phyloP scores from a whole-genome alignment of 2,797 vertebrate species.

The Chaetodon trifasciatus region DNA sequence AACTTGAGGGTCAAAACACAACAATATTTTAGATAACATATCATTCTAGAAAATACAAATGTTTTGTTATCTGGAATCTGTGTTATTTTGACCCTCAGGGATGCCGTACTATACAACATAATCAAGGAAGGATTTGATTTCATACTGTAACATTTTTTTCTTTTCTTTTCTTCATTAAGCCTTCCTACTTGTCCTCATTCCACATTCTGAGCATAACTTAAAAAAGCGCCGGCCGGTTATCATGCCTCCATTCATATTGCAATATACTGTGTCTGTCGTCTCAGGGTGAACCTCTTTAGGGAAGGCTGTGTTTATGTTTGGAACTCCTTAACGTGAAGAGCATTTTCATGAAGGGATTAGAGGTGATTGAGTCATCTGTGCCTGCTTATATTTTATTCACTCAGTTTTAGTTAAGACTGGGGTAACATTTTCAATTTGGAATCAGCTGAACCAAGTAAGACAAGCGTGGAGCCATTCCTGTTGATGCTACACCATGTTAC shows the following conservation, averaged over 20 bases:
- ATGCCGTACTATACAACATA: too few relatives aligned
- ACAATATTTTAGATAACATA: too few relatives aligned
- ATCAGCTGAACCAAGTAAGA: conserved; percentile 38
- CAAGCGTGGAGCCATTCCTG: conserved; percentile 41
- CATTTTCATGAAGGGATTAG: conserved; percentile 43
- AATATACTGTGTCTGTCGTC: not conserved
- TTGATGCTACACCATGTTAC: conserved; percentile 50
- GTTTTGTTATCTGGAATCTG: too few relatives aligned
- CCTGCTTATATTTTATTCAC: conserved; percentile 26
- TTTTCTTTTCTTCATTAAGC: not conserved
- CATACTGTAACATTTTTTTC: not conserved
- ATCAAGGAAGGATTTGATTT: not conserved
- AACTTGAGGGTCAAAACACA: too few relatives aligned
- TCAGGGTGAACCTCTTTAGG: conserved; percentile 15
- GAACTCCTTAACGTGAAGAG: conserved; percentile 44
- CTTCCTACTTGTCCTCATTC: not conserved
- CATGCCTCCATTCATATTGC: not conserved
- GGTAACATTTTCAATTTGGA: conserved; percentile 33
- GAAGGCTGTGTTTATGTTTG: conserved; percentile 4
- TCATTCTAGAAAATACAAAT: too few relatives aligned
- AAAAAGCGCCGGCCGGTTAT: not conserved
- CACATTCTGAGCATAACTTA: not conserved
- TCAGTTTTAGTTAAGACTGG: conserved; percentile 34
- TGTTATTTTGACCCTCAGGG: too few relatives aligned
- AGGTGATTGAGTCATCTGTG: conserved; percentile 56